phyloP scores from a whole-genome alignment of 1,140 invertebrate genomes.

The Maconellicoccus hirsutus region DNA sequence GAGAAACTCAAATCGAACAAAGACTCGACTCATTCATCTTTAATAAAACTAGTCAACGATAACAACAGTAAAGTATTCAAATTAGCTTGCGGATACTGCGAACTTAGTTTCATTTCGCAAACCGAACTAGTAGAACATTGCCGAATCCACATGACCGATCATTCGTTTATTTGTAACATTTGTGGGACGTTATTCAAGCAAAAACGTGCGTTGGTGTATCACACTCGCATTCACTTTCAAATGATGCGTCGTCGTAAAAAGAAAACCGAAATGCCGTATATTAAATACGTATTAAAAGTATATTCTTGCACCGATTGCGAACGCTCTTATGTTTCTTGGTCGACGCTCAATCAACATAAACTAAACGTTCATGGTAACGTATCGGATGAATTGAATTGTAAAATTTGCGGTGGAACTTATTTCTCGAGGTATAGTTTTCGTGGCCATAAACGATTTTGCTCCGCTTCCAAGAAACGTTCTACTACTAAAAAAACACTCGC shows the following conservation, averaged over 20 bases:
- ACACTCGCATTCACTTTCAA: neutral
- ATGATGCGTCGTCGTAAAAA: neutral
- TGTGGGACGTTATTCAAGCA: neutral
- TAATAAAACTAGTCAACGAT: neutral
- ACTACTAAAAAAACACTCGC: too few relatives aligned
- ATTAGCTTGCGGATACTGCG: neutral
- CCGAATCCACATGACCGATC: neutral
- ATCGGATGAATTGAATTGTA: neutral
- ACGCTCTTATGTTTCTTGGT: neutral
- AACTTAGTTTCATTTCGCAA: neutral
- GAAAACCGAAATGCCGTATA: neutral
- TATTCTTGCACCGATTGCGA: neutral
- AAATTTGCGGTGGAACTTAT: neutral
- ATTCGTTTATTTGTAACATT: neutral
- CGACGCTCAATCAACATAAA: neutral
- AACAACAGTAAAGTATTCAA: neutral
- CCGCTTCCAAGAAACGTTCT: too few relatives aligned
- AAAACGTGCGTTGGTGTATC: neutral
- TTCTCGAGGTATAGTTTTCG: too few relatives aligned
- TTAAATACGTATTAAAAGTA: neutral
- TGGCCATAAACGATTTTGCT: too few relatives aligned
- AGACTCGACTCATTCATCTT: neutral
- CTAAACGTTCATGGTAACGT: neutral
- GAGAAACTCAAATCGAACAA: neutral
- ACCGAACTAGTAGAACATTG: neutral